Evolutionary conservation across 2,888 invertebrate genomes (phyloP).

Genomic region (Steromphala cineraria): DNA sequence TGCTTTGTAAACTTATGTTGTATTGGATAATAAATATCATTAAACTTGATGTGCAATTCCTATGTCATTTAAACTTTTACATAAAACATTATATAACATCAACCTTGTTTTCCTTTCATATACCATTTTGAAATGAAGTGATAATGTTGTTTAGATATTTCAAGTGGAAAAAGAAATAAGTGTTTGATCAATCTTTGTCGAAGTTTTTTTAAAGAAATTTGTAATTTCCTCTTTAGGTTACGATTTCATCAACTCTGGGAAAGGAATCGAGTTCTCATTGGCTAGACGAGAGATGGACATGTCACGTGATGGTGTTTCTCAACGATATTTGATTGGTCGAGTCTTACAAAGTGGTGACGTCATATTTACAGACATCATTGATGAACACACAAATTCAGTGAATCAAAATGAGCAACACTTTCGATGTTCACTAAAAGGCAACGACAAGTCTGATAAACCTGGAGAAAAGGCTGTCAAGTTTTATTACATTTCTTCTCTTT

Average conservation of each 20-base stretch:
- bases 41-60: too few species aligned
- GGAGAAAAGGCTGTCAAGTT: background rate
- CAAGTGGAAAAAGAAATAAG: too few species aligned
- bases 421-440: background rate
- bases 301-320: background rate
- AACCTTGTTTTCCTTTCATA: too few species aligned
- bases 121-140: too few species aligned
- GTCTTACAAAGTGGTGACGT: constrained; percentile 21
- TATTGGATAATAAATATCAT: too few species aligned
- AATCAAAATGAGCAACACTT: background rate
- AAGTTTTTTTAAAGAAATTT: too few species aligned
- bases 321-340: constrained; percentile 13
- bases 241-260: constrained; percentile 14
- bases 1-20: too few species aligned
- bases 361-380: constrained; percentile 2
- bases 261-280: constrained; percentile 19
- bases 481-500: background rate
- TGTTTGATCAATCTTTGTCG: too few species aligned
- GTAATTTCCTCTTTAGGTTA: background rate
- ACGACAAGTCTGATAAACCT: background rate
- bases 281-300: background rate
- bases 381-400: background rate
- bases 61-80: too few species aligned
- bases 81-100: too few species aligned
- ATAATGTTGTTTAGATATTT: too few species aligned